Percentiles rank a stretch among this genome's conserved stretches.
phyloP scores from a whole-genome alignment of 2,888 invertebrate genomes.

The Xestia xanthographa region DNA sequence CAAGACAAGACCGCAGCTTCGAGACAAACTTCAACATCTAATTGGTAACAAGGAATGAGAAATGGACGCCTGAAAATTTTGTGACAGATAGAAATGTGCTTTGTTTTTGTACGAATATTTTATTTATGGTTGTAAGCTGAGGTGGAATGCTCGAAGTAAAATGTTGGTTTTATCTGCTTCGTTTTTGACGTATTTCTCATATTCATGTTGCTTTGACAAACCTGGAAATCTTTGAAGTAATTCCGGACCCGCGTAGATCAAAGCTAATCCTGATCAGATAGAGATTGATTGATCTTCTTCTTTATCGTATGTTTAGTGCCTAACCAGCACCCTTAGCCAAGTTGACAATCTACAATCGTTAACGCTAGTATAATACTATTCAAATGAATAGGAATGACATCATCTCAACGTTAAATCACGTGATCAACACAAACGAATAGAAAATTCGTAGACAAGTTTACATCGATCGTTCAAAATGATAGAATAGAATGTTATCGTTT shows the following conservation, averaged over 20 bases:
- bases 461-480: too few relatives aligned
- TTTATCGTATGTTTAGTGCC: too few relatives aligned
- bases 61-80: conserved; percentile 57
- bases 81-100: conserved; percentile 51
- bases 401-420: too few relatives aligned
- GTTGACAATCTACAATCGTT: too few relatives aligned
- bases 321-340: too few relatives aligned
- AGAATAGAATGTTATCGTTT: too few relatives aligned
- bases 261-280: background rate
- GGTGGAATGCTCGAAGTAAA: background rate
- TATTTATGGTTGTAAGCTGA: background rate
- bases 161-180: background rate
- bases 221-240: background rate
- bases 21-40: conserved; percentile 63
- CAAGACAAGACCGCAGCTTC: conserved; percentile 52
- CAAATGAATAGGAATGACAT: too few relatives aligned
- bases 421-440: too few relatives aligned
- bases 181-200: background rate
- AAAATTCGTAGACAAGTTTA: too few relatives aligned
- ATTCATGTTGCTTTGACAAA: background rate
- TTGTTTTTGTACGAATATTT: conserved; percentile 40
- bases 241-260: background rate
- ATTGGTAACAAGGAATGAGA: conserved; percentile 65
- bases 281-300: background rate
- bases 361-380: too few relatives aligned